Evolutionary conservation across 2,797 vertebrate species (phyloP).

Genomic region (Erithacus rubecula): DNA sequence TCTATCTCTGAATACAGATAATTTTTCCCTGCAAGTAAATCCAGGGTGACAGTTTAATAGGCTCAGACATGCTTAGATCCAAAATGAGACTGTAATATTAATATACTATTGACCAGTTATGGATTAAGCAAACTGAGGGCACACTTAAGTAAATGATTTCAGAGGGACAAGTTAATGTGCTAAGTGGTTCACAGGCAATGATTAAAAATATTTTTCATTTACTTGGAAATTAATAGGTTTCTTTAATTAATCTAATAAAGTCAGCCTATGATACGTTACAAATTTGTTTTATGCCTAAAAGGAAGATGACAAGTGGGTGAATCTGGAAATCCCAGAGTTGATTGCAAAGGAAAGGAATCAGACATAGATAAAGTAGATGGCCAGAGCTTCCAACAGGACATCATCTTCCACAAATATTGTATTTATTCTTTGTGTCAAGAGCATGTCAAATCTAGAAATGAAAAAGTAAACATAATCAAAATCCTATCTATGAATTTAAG

Average conservation of each 20-base stretch:
- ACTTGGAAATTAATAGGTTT: constrained; percentile 70
- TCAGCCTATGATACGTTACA: constrained; percentile 1
- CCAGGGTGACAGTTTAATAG: constrained; percentile 84
- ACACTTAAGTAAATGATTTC: constrained; percentile 70
- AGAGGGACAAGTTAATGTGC: constrained; percentile 66
- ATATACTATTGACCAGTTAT: constrained; percentile 82
- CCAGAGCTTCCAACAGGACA: neutral
- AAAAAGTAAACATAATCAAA: neutral
- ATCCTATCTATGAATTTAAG: neutral
- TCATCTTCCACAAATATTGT: neutral
- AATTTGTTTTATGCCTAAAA: constrained; percentile 12
- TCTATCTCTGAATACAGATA: constrained; percentile 79
- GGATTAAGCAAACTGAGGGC: constrained; percentile 74
- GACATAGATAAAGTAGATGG: neutral
- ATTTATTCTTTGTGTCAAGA: neutral
- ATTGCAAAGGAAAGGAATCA: constrained; percentile 19
- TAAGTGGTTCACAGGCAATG: constrained; percentile 60
- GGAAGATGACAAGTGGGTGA: constrained; percentile 20
- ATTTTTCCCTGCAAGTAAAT: constrained; percentile 84
- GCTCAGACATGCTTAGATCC: constrained; percentile 77
- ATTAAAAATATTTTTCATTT: constrained; percentile 72
- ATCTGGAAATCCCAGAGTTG: neutral
- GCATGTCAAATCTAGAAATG: neutral
- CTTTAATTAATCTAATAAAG: constrained; percentile 72
- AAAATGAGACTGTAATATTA: constrained; percentile 81